Evolutionary conservation across 2,888 invertebrate species (phyloP).

Genomic region (Lacanobia wlatinum): DNA sequence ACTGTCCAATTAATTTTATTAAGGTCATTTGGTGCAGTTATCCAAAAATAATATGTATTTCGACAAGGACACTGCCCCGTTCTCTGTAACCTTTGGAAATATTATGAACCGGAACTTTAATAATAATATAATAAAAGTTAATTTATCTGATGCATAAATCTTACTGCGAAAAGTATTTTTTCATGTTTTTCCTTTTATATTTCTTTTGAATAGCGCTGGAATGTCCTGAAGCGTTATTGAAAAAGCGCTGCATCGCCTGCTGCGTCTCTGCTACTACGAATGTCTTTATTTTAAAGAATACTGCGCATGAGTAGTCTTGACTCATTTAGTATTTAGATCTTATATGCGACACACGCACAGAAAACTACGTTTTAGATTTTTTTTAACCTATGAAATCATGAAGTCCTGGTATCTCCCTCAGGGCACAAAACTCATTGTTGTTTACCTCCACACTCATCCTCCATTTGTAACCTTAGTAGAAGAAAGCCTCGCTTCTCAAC

Average conservation of each 20-base stretch:
- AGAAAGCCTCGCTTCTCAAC: constrained; percentile 18
- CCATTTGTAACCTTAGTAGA: background rate
- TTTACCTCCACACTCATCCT: background rate
- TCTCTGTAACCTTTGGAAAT: constrained; percentile 53
- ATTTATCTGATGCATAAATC: constrained; percentile 40
- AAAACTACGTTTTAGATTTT: background rate
- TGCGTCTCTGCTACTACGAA: background rate
- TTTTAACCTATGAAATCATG: background rate
- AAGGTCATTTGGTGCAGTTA: constrained; percentile 54
- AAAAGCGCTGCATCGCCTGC: background rate
- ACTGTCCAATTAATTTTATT: constrained; percentile 45
- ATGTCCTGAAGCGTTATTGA: background rate
- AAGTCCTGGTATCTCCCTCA: background rate
- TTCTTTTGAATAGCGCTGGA: constrained; percentile 12
- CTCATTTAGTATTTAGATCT: constrained; percentile 5
- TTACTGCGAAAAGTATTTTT: constrained; percentile 2
- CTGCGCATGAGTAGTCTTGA: background rate
- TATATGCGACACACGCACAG: background rate
- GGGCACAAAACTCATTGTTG: background rate
- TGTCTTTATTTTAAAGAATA: background rate
- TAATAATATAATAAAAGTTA: constrained; percentile 38
- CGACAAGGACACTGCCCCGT: constrained; percentile 53
- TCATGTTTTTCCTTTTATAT: constrained; percentile 22
- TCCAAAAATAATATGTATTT: constrained; percentile 54
- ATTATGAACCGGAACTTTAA: constrained; percentile 47